Base-by-base conservation (phyloP, 2,797 vertebrate species). In the Chaetophractus vellerosus region DNA sequence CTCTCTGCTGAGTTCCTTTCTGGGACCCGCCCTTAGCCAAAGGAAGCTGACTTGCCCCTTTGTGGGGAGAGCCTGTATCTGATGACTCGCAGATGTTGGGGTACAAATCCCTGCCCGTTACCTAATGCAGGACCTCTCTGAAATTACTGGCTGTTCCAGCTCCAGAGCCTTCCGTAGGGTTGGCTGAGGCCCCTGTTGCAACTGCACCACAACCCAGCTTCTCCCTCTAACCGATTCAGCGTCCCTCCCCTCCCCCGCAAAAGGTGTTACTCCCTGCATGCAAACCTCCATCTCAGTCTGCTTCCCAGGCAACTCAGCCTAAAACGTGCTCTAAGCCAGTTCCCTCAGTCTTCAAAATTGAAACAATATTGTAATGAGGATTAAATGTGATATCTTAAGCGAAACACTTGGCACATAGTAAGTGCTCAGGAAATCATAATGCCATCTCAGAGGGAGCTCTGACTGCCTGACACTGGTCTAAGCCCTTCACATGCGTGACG, bases 401-500 rank as follows among this genome's bases (percentile, higher is more conserved):
- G 12, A 52, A 45, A 36, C 41, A n/a, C 6, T 24, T 55, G 36
- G 79, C 38, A 36, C n/a, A 2, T 26, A 50, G 69, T 55, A 66
- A 74, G 5, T 3, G 14, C 19, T 87, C n/a, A 28, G 66, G 1
- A 79, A 75, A 79, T 26, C 59, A 63, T 26, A 9, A n/a, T n/a
- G 57, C 82, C 11, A 5, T 9, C 33, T 0, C 0, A 0, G 10
- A n/a, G 82, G 3, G 6, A n/a, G 19, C 10, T 12, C 69, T 1
- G 28, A 69, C 76, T 80, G 23, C 45, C 5, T 19, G 33, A 15
- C 6, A 1, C 55, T 19, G 61, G 55, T 41, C 48, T 33, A 18
- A 18, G 23, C 14, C 15, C 23, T n/a, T 16, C 41, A 36, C 24
- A 3, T 0, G 0, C 0, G 1, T 57, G 10, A 16, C 4, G 1